A percentile compares a stretch with the other conserved stretches of the same genome.
These are phyloP conservation scores for Porites cylindrica DNA, from an alignment of 92 coral and sea anemone genomes.

Conservation along the genomic window DNA sequence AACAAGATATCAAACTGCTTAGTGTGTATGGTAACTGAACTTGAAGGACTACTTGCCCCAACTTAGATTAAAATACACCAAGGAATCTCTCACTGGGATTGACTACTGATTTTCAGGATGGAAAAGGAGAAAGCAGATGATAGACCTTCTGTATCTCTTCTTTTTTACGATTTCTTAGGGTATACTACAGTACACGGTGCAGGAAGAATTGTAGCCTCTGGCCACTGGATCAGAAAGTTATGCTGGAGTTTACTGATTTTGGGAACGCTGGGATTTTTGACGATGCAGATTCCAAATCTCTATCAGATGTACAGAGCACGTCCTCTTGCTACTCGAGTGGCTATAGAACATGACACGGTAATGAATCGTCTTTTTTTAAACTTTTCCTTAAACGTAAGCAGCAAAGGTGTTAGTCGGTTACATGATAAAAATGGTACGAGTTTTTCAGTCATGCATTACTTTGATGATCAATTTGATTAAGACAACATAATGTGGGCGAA, in stretches of 20 bases:
- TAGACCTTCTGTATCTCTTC: neutral
- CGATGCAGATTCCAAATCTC: constrained; percentile 4
- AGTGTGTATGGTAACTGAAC: no score
- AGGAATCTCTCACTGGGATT: neutral
- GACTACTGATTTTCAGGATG: neutral
- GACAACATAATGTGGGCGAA: no score
- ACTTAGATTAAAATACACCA: no score
- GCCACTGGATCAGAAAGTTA: constrained; percentile 5
- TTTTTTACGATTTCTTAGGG: constrained; percentile 34
- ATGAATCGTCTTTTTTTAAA: neutral
- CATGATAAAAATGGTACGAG: no score
- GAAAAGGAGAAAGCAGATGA: neutral
- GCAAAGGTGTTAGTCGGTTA: neutral
- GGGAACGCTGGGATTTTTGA: constrained; percentile 16
- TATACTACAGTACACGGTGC: constrained; percentile 66
- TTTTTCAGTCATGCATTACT: no score
- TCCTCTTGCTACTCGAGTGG: constrained; percentile 34
- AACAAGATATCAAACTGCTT: no score
- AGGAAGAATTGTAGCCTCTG: constrained; percentile 46
- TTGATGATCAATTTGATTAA: no score
- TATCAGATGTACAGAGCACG: constrained; percentile 1
- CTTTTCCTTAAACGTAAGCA: no score
- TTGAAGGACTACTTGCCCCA: no score
- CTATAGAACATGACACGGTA: constrained; percentile 39
- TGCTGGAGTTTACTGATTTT: constrained; percentile 42